These are phyloP conservation scores for Proctacanthus coquilletti DNA, from an alignment of 1,140 invertebrate genomes.

Conservation along the genomic window DNA sequence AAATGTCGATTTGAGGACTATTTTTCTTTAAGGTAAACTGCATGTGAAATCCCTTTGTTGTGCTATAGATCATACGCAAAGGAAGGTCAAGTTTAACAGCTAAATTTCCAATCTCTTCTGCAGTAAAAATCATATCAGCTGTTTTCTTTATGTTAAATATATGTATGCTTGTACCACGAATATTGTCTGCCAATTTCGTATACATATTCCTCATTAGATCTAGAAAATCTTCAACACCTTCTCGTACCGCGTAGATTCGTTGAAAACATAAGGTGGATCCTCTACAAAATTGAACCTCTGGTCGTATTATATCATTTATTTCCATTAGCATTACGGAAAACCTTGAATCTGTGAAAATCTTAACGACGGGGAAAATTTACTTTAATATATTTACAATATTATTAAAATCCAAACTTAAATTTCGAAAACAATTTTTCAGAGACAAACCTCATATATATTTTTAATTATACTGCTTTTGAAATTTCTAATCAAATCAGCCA, in stretches of 20 bases:
- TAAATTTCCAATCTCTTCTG: constrained; percentile 40
- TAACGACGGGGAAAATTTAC: constrained; percentile 26
- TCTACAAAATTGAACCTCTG: constrained; percentile 46
- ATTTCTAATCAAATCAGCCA: background rate
- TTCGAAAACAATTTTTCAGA: background rate
- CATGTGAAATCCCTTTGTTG: constrained; percentile 59
- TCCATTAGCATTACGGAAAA: constrained; percentile 38
- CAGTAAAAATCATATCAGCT: background rate
- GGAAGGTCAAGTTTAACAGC: constrained; percentile 45
- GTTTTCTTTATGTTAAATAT: no score
- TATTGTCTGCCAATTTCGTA: constrained; percentile 60
- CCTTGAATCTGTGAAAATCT: background rate
- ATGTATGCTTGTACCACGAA: constrained; percentile 53
- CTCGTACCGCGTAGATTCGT: constrained; percentile 71
- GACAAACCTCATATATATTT: no score
- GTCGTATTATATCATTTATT: constrained; percentile 53
- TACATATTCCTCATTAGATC: constrained; percentile 66
- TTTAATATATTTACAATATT: constrained; percentile 23
- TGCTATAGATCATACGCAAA: constrained; percentile 47
- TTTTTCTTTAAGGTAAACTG: constrained; percentile 32
- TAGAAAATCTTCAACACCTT: constrained; percentile 52
- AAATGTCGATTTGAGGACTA: background rate
- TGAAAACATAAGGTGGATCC: constrained; percentile 57
- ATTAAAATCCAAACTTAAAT: background rate
- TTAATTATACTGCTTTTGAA: background rate